Base-by-base conservation (phyloP, 2,113 vertebrate species). In the Melanostigma gelatinosum region DNA sequence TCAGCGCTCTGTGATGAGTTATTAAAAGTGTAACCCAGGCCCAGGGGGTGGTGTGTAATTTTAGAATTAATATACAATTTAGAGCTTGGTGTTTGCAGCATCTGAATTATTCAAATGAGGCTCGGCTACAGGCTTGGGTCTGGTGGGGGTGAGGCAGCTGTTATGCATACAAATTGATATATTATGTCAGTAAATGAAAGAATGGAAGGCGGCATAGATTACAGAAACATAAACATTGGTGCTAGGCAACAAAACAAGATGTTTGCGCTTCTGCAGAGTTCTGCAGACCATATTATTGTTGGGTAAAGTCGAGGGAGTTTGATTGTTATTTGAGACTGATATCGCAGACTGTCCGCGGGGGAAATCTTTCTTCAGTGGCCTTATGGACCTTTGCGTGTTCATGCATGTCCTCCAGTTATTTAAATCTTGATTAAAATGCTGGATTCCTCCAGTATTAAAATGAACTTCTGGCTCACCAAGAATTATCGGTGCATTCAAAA, bases 21-120 rank as follows among this genome's bases (percentile, higher is more conserved):
- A 91, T 92, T 92, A 90, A 92, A 93, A 92, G 73, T 93, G 90
- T 60, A 91, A 75, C 83, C 57, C 44, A 27, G 77, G 77, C 88
- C 85, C 89, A 65, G 81, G 85, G 87, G 85, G 80, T 55, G 75
- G 74, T 76, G 86, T 85, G 85, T 92, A 83, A 91, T 92, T 93
- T 90, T 88, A 90, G 88, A 93, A 93, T 95, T 90, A 94, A 93
- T 91, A 92, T 90, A 90, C 89, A 92, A 87, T 95, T 95, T 94
- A 93, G 86, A 87, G 83, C 75, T 81, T 34, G 77, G 84, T 89
- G 90, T 92, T 91, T 92, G 85, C 91, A 81, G 75, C 82, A 76
- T 72, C 75, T 92, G 87, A 93, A 94, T 93, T 91, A 92, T 93
- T 93, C 77, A 94, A 82, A 93, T 87, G 66, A 73, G 74, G 82